Evolutionary conservation across 1,140 invertebrate genomes (phyloP).

Genomic region (Alviniconcha marisindica): DNA sequence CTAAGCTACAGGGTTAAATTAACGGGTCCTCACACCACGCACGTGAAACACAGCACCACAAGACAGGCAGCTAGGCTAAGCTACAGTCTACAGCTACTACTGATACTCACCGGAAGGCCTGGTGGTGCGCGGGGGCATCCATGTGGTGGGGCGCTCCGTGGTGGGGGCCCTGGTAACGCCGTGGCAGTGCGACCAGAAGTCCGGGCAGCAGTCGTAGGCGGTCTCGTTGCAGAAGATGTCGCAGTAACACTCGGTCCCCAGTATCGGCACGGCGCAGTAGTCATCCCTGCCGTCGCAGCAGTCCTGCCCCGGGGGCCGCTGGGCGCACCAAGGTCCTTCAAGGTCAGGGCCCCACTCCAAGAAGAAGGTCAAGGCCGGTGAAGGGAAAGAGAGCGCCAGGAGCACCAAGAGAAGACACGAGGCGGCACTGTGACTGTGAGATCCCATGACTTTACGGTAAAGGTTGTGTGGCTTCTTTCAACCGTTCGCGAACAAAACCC

Average conservation of each 20-base stretch:
- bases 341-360: conserved; percentile 60
- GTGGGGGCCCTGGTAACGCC: conserved; percentile 69
- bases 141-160: conserved; percentile 37
- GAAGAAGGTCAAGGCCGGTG: conserved; percentile 18
- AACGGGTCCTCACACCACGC: no score
- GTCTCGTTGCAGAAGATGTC: conserved; percentile 92
- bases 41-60: no score
- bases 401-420: not conserved
- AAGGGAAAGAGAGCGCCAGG: not conserved
- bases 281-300: conserved; percentile 86
- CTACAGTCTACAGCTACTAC: not conserved
- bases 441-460: not conserved
- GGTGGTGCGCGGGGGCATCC: conserved; percentile 38
- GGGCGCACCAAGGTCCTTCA: conserved; percentile 61
- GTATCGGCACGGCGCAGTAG: conserved; percentile 85
- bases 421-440: not conserved
- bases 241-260: conserved; percentile 91
- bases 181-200: conserved; percentile 85
- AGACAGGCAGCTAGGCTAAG: no score
- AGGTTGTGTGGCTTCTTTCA: not conserved
- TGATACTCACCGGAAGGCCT: conserved; percentile 44
- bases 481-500: not conserved
- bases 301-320: conserved; percentile 46
- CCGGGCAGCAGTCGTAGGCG: conserved; percentile 89
- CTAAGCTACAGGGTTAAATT: no score